Conservation (phyloP, 2,113 vertebrate species). For the Oreotrochilus melanogaster region DNA sequence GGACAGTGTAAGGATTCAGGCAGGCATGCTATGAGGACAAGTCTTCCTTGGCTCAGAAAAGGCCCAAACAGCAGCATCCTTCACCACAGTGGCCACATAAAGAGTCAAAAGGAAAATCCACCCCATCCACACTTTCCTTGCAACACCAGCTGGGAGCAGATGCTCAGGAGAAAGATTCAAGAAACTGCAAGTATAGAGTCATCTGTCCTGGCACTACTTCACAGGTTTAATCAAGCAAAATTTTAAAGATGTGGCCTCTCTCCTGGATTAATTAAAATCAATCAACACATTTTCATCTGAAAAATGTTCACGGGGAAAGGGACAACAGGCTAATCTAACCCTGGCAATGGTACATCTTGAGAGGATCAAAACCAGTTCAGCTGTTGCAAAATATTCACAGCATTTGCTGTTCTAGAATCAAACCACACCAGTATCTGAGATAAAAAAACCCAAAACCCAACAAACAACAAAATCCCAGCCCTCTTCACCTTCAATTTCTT, state of each 20-base stretch:
- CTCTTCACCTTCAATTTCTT: background rate
- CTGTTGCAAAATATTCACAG: background rate
- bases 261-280: background rate
- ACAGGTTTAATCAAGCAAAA: background rate
- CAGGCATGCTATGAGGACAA: background rate
- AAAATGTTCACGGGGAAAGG: background rate
- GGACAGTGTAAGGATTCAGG: background rate
- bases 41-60: background rate
- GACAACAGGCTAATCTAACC: background rate
- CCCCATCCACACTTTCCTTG: background rate
- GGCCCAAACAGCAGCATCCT: background rate
- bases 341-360: background rate
- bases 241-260: background rate
- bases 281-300: background rate
- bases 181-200: background rate
- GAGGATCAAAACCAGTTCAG: background rate
- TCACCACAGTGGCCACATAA: accelerated
- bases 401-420: background rate
- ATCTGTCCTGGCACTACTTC: background rate
- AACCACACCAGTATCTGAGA: background rate
- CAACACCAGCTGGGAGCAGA: background rate
- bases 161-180: background rate
- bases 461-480: background rate
- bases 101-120: background rate
- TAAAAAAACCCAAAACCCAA: background rate